Evolutionary conservation across 2,888 invertebrate species (phyloP).

Genomic region (Phengaris alcon): DNA sequence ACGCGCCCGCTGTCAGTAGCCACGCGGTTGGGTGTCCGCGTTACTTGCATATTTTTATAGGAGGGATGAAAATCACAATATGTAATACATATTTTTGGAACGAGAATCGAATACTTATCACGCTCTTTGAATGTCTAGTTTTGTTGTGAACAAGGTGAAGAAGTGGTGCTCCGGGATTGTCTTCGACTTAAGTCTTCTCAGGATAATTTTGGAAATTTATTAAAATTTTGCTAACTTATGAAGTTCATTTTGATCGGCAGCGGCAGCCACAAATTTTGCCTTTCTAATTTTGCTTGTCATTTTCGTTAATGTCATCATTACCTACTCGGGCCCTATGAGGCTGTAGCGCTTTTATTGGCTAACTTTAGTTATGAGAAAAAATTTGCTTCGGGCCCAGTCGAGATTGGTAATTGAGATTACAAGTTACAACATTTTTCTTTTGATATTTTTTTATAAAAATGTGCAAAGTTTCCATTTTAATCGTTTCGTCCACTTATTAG

Average conservation of each 20-base stretch:
- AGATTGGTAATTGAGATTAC: slow-evolving; percentile 23
- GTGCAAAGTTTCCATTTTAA: slow-evolving; percentile 9
- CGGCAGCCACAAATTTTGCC: slow-evolving; percentile 52
- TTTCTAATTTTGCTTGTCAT: slow-evolving; percentile 61
- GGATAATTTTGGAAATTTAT: slow-evolving; percentile 49
- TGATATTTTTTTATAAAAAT: slow-evolving; percentile 4
- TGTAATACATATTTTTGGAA: no score
- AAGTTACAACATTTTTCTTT: slow-evolving; percentile 22
- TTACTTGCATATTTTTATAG: no score
- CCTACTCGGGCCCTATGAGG: slow-evolving; percentile 41
- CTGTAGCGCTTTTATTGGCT: slow-evolving; percentile 42
- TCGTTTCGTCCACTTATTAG: slow-evolving; percentile 5
- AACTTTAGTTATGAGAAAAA: slow-evolving; percentile 38
- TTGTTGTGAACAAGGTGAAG: no score
- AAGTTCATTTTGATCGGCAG: slow-evolving; percentile 54
- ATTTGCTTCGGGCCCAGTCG: slow-evolving; percentile 3
- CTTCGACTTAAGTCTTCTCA: not conserved
- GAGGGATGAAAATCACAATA: no score
- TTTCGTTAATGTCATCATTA: slow-evolving; percentile 59
- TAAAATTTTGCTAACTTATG: slow-evolving; percentile 55
- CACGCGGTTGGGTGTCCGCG: no score
- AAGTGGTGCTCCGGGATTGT: no score
- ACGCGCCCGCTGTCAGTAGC: no score
- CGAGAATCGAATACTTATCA: no score
- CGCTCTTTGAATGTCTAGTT: no score